Evolutionary conservation across 2,888 invertebrate genomes (phyloP).

Genomic region (Torymus aiolomorphi): DNA sequence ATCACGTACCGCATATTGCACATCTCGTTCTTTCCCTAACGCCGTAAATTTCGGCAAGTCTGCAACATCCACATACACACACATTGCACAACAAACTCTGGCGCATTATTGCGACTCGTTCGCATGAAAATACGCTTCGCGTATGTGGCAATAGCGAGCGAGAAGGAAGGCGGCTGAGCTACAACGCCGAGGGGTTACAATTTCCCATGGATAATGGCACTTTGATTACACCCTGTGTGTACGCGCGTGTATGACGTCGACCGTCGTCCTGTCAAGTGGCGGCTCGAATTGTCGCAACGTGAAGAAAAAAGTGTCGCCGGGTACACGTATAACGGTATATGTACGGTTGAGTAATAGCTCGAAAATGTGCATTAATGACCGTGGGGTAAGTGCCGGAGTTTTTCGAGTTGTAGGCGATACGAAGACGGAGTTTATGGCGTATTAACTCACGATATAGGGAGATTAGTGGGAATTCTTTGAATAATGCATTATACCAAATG

Average conservation of each 20-base stretch:
- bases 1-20: slow-evolving; percentile 9
- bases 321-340: background rate
- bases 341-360: too few species aligned
- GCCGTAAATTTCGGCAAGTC: background rate
- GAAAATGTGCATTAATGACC: too few species aligned
- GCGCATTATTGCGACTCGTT: background rate
- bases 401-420: too few species aligned
- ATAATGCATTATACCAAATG: too few species aligned
- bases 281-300: slow-evolving; percentile 64
- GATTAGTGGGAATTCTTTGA: too few species aligned
- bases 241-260: too few species aligned
- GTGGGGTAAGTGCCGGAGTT: too few species aligned
- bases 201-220: slow-evolving; percentile 75
- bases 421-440: too few species aligned
- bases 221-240: slow-evolving; percentile 72
- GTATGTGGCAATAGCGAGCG: background rate
- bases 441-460: too few species aligned
- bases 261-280: slow-evolving; percentile 72
- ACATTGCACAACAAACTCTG: background rate
- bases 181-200: slow-evolving; percentile 67
- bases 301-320: slow-evolving; percentile 58
- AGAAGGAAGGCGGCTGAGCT: slow-evolving; percentile 20
- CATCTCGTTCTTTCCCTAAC: background rate
- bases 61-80: background rate
- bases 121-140: slow-evolving; percentile 7